Evolutionary conservation across 2,113 vertebrate species (phyloP).

Genomic region (zebrafish (Danio rerio)): GRCz12tu NC_133177.1:37469001-37469500

Average conservation of each 20-base stretch:
- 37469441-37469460: too few relatives aligned
- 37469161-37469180: conserved; percentile 66
- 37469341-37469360: neutral
- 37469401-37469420: neutral
- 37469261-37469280: conserved; percentile 8
- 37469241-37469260: conserved; percentile 59
- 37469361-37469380: neutral
- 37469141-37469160: conserved; percentile 65
- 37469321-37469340: neutral
- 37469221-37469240: conserved; percentile 67
- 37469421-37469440: neutral
- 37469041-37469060: neutral
- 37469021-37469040: neutral
- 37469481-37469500: neutral
- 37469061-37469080: conserved; percentile 39
- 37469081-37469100: conserved; percentile 49
- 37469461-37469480: neutral
- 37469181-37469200: conserved; percentile 67
- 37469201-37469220: conserved; percentile 61
- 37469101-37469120: conserved; percentile 47
- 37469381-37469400: neutral
- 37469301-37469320: neutral
- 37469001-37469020: neutral
- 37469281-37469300: neutral
- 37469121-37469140: conserved; percentile 57